Percentiles rank a stretch among this genome's conserved stretches.
These are phyloP conservation scores for Sebastes wilsoni DNA, from an alignment of 2,797 vertebrate genomes.

Conservation along the genomic window DNA sequence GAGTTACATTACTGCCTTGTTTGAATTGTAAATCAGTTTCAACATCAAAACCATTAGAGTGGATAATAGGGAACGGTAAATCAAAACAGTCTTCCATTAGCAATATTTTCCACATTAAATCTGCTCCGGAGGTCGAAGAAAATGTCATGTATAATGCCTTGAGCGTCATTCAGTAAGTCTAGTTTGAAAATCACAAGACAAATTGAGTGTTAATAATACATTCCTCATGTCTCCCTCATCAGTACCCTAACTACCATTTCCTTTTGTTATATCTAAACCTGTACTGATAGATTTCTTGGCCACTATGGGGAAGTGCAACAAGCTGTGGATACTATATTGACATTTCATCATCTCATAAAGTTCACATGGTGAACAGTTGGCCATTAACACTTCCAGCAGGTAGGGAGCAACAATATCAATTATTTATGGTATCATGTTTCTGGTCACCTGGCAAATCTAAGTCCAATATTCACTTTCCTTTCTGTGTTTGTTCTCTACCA, in stretches of 20 bases:
- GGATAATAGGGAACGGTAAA: background rate
- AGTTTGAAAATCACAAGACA: conserved; percentile 5
- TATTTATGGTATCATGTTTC: background rate
- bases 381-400: background rate
- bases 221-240: background rate
- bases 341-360: background rate
- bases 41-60: conserved; percentile 25
- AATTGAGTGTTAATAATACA: background rate
- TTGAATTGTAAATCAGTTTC: conserved; percentile 40
- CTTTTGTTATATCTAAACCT: background rate
- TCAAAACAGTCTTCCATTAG: conserved; percentile 21
- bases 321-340: background rate
- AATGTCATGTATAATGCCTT: conserved; percentile 18
- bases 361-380: background rate
- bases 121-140: background rate
- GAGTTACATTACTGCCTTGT: conserved; percentile 2
- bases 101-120: conserved; percentile 39
- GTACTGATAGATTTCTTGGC: background rate
- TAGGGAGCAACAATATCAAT: background rate
- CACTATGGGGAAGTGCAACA: background rate
- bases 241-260: background rate
- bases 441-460: too few relatives aligned
- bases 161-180: background rate
- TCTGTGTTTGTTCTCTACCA: background rate
- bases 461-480: background rate